A percentile compares a stretch with the other conserved stretches of the same genome.
Conservation (phyloP, 2,888 invertebrate species). For the Drosophila meridiana region DNA sequence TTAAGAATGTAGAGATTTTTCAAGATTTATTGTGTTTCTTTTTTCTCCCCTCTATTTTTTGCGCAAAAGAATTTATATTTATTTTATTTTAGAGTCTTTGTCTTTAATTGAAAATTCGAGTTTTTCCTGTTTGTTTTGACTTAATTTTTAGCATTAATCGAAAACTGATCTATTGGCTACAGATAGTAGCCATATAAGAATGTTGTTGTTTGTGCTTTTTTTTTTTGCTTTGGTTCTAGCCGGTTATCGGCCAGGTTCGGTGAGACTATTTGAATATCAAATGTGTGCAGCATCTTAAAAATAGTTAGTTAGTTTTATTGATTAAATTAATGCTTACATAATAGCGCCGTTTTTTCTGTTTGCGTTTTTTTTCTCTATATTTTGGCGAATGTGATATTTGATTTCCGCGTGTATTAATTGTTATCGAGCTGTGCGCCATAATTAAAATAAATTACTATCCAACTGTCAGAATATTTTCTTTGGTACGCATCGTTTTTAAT, state of each 20-base stretch:
- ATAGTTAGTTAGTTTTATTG: constrained; percentile 59
- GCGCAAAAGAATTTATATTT: constrained; percentile 45
- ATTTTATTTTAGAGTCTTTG: constrained; percentile 25
- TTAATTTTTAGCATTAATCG: constrained; percentile 69
- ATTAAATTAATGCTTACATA: constrained; percentile 75
- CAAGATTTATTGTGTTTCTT: constrained; percentile 57
- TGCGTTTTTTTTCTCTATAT: constrained; percentile 6
- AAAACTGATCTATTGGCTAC: constrained; percentile 73
- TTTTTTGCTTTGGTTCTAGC: constrained; percentile 15
- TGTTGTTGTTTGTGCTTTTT: constrained; percentile 16
- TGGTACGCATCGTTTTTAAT: constrained; percentile 28
- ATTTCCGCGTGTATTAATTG: constrained; percentile 67
- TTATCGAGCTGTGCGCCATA: constrained; percentile 42
- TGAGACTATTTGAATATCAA: constrained; percentile 48
- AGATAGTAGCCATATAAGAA: constrained; percentile 33
- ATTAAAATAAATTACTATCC: constrained; percentile 64
- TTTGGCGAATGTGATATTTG: constrained; percentile 41
- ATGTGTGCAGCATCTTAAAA: constrained; percentile 43
- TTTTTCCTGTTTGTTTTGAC: constrained; percentile 75
- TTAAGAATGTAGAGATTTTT: constrained; percentile 64
- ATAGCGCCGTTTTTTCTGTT: constrained; percentile 32
- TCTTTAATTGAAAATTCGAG: constrained; percentile 78
- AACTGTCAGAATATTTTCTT: constrained; percentile 49
- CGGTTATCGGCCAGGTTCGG: constrained; percentile 24
- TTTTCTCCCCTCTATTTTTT: constrained; percentile 23